Evolutionary conservation across 2,888 invertebrate species (phyloP).

Genomic region (Rhynchonema sp.): DNA sequence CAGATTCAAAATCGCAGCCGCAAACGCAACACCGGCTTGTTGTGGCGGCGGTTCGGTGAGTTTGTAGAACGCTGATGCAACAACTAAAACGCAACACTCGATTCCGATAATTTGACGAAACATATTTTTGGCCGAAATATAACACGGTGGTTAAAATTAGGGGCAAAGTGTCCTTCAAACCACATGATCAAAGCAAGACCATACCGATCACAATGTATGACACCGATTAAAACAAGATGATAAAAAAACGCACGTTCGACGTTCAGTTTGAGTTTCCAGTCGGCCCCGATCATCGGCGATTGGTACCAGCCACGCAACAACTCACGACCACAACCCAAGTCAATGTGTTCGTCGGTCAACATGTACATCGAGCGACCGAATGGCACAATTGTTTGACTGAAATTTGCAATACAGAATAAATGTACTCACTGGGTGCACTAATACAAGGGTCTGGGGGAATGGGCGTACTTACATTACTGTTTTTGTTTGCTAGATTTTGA

Average conservation of each 20-base stretch:
- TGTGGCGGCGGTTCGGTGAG: neutral
- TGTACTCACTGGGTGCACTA: no score
- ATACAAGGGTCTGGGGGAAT: no score
- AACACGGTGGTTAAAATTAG: no score
- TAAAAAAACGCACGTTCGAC: neutral
- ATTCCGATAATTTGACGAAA: neutral
- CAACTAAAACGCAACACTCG: neutral
- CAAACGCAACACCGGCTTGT: neutral
- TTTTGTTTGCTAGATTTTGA: no score
- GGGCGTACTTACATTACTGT: no score
- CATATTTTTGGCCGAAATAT: neutral
- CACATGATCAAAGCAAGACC: no score
- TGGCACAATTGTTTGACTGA: neutral
- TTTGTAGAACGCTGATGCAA: neutral
- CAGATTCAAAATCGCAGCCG: neutral
- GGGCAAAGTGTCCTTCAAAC: no score
- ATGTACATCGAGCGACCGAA: neutral
- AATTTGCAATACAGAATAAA: neutral
- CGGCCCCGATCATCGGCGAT: neutral
- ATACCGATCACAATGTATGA: neutral
- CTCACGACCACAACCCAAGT: conserved; percentile 5
- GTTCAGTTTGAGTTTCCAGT: conserved; percentile 2
- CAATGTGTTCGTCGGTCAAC: neutral
- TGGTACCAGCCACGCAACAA: conserved; percentile 3
- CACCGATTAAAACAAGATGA: neutral